Evolutionary conservation across 2,797 vertebrate species (phyloP).

Genomic region (Tapirus indicus): DNA sequence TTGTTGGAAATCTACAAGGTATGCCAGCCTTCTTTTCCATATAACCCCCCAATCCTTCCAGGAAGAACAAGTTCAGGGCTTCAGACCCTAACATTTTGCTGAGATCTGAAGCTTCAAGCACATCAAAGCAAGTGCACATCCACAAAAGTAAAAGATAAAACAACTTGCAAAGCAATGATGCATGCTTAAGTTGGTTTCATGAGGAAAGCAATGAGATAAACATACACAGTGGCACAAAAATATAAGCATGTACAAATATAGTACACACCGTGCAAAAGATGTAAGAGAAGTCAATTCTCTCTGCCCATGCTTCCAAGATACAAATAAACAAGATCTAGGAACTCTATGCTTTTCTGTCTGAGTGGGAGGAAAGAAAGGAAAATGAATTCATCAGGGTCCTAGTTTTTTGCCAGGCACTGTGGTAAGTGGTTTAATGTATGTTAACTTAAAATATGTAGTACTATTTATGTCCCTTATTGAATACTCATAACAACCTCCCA

Average conservation of each 20-base stretch:
- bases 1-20: not conserved
- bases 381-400: not conserved
- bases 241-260: not conserved
- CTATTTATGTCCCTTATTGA: not conserved
- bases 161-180: not conserved
- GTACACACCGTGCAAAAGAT: not conserved
- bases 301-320: not conserved
- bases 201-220: not conserved
- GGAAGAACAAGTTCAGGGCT: not conserved
- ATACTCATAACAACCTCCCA: not conserved
- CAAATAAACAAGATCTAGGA: not conserved
- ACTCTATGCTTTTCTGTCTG: not conserved
- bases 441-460: not conserved
- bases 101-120: not conserved
- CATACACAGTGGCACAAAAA: not conserved
- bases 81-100: not conserved
- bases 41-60: not conserved
- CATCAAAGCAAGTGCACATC: not conserved
- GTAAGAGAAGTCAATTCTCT: not conserved
- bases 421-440: not conserved
- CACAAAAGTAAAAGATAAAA: slow-evolving; percentile 14
- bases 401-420: not conserved
- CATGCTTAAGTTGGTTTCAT: not conserved
- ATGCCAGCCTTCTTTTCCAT: not conserved
- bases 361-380: not conserved